Evolutionary conservation across 2,113 vertebrate species (phyloP).

Genomic region (Heptranchias perlo): DNA sequence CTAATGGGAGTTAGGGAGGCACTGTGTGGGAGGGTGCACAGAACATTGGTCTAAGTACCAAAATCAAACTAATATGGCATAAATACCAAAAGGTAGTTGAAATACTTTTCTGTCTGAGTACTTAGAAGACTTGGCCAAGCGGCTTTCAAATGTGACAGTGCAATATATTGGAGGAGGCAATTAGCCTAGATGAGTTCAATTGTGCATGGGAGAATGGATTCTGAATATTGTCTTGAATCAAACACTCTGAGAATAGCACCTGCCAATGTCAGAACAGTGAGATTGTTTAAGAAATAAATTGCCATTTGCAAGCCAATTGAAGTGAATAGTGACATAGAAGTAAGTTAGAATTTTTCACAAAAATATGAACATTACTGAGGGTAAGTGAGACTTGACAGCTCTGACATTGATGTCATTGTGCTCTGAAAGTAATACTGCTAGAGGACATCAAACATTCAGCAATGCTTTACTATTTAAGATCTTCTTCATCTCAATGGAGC

Average conservation of each 20-base stretch:
- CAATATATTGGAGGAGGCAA: not conserved
- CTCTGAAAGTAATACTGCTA: not conserved
- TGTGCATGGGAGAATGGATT: not conserved
- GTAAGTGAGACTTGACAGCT: not conserved
- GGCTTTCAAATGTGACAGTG: not conserved
- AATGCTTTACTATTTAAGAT: not conserved
- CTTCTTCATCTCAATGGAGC: not conserved
- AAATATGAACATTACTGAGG: not conserved
- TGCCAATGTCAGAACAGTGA: not conserved
- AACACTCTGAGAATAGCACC: not conserved
- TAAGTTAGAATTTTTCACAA: not conserved
- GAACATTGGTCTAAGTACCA: not conserved
- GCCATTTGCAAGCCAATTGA: not conserved
- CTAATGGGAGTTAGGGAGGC: not conserved
- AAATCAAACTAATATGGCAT: not conserved
- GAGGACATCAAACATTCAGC: not conserved
- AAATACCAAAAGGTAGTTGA: not conserved
- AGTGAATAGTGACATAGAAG: not conserved
- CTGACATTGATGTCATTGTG: not conserved
- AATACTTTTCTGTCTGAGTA: not conserved
- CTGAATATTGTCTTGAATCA: not conserved
- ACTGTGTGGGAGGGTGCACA: not conserved
- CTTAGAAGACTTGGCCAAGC: not conserved
- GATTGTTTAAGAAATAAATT: not conserved
- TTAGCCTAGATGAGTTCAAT: not conserved